A percentile compares a stretch with the other conserved stretches of the same genome.
phyloP scores from a whole-genome alignment of 1,140 invertebrate genomes.

The Ooceraea biroi region DNA sequence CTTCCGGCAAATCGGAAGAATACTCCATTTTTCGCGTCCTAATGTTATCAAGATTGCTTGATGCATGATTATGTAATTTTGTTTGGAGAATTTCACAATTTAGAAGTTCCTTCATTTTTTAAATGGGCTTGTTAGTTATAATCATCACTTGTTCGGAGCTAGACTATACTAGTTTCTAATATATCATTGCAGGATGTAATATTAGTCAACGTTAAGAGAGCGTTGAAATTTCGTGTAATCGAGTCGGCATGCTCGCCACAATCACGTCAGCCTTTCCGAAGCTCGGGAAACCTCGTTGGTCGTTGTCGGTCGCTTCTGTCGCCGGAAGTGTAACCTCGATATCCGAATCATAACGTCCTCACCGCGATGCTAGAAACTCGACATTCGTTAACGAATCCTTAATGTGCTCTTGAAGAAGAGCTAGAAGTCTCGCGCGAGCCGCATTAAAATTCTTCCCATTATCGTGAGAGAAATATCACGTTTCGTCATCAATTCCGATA shows the following conservation, averaged over 20 bases:
- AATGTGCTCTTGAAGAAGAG: not conserved
- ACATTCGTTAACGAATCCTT: not conserved
- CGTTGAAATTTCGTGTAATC: constrained; percentile 27
- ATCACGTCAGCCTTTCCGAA: constrained; percentile 31
- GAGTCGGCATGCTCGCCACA: constrained; percentile 22
- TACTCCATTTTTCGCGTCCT: no score
- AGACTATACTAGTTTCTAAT: no score
- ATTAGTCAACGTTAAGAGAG: not conserved
- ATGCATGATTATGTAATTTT: no score
- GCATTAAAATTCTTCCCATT: not conserved
- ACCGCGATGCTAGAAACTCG: not conserved
- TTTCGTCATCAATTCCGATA: not conserved
- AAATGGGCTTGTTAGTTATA: no score
- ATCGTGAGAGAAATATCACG: not conserved
- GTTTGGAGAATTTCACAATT: no score
- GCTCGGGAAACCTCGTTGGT: constrained; percentile 26
- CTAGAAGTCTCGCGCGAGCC: not conserved
- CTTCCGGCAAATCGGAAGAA: no score
- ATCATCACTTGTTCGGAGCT: no score
- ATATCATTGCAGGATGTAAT: no score
- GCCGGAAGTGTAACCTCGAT: constrained; percentile 58
- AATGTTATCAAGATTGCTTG: no score
- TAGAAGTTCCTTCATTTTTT: no score
- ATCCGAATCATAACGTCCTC: constrained; percentile 39
- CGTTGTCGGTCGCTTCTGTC: not conserved